A percentile compares a stretch with the other conserved stretches of the same genome.
phyloP scores from a whole-genome alignment of 1,140 invertebrate species.

The Phortica variegata region DNA sequence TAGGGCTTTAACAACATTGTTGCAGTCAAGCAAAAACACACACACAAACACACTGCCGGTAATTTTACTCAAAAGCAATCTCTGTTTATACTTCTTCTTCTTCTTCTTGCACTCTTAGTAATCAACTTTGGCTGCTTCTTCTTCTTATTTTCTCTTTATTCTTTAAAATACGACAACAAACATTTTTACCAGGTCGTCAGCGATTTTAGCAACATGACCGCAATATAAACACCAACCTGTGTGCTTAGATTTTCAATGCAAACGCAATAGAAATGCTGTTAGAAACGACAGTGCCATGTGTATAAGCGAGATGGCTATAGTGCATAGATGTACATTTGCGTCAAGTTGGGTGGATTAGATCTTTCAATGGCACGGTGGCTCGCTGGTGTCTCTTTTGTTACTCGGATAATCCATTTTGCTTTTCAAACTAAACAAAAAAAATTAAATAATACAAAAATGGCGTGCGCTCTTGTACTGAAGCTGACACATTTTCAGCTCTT shows the following conservation, averaged over 20 bases:
- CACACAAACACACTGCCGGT: not conserved
- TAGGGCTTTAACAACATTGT: constrained; percentile 42
- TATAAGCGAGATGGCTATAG: constrained; percentile 32
- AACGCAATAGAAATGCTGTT: constrained; percentile 52
- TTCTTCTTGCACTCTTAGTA: too few relatives aligned
- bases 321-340: constrained; percentile 1
- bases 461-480: too few relatives aligned
- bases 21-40: constrained; percentile 12
- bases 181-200: constrained; percentile 54
- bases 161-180: constrained; percentile 53
- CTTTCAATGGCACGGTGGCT: not conserved
- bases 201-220: constrained; percentile 42
- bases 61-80: too few relatives aligned
- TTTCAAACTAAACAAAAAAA: constrained; percentile 9
- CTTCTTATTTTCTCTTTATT: constrained; percentile 35
- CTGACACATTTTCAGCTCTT: too few relatives aligned
- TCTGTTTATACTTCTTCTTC: too few relatives aligned
- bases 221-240: constrained; percentile 13
- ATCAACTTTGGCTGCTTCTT: constrained; percentile 35
- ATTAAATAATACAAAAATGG: not conserved
- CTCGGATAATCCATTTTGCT: constrained; percentile 47
- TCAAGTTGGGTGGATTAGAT: constrained; percentile 20
- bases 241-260: constrained; percentile 53
- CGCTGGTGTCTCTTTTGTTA: not conserved
- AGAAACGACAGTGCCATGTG: constrained; percentile 36